phyloP scores from a whole-genome alignment of 1,140 invertebrate species.

The Lepidotrigona ventralis region DNA sequence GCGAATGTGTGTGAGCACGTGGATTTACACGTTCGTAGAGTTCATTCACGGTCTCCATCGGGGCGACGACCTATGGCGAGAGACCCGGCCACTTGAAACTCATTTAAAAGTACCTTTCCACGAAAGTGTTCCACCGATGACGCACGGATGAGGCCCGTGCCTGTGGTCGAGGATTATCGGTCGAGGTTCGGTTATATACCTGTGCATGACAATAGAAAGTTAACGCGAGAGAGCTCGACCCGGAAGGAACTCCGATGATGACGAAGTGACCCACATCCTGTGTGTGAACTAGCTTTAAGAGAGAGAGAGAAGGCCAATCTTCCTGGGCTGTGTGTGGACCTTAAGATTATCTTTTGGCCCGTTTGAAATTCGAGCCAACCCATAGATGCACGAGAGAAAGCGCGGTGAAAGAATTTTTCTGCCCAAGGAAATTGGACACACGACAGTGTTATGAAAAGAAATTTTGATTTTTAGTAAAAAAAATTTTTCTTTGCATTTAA shows the following conservation, averaged over 20 bases:
- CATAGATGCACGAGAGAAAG: neutral
- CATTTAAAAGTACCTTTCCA: conserved; percentile 59
- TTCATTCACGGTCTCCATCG: conserved; percentile 24
- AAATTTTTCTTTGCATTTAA: too few species aligned
- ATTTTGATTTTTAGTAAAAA: too few species aligned
- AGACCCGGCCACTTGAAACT: neutral
- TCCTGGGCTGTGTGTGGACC: neutral
- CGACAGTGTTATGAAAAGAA: too few species aligned
- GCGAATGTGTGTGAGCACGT: too few species aligned
- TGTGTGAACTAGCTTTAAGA: conserved; percentile 45
- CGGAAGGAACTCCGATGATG: conserved; percentile 71
- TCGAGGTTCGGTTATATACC: conserved; percentile 33
- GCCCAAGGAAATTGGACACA: neutral
- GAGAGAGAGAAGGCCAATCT: conserved; percentile 35
- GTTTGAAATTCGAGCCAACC: too few species aligned
- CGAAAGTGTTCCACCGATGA: conserved; percentile 68
- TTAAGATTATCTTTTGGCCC: neutral
- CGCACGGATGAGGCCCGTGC: conserved; percentile 50
- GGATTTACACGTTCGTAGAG: neutral
- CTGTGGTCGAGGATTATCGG: neutral
- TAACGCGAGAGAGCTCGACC: conserved; percentile 66
- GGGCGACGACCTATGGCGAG: conserved; percentile 25
- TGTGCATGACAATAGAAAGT: conserved; percentile 74
- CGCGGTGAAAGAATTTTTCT: neutral
- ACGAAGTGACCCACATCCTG: conserved; percentile 73